Percentiles rank a stretch among this genome's conserved stretches.
phyloP scores from a whole-genome alignment of 2,888 invertebrate species.

The Synanthedon vespiformis region DNA sequence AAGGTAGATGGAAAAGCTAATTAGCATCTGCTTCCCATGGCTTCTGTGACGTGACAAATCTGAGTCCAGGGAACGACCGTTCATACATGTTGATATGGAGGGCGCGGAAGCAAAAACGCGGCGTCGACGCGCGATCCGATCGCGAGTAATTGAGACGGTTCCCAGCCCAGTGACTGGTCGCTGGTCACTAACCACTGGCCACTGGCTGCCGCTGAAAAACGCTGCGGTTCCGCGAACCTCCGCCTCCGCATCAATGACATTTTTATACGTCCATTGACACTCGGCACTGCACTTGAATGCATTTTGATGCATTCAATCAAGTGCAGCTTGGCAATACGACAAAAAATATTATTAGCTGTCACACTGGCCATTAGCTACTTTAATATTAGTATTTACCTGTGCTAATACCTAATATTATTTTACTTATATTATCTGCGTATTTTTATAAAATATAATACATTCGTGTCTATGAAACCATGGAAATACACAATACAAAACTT shows the following conservation, averaged over 20 bases:
- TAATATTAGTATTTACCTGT: too few relatives aligned
- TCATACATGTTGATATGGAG: conserved; percentile 41
- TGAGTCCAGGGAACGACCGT: conserved; percentile 11
- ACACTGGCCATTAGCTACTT: too few relatives aligned
- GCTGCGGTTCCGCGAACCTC: not conserved
- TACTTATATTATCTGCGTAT: too few relatives aligned
- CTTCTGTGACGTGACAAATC: conserved; percentile 14
- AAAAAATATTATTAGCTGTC: not conserved
- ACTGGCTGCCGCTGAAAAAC: conserved; percentile 5
- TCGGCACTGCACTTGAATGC: conserved; percentile 2
- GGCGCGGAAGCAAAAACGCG: conserved; percentile 30
- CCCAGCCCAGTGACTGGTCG: conserved; percentile 19
- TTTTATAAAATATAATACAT: too few relatives aligned
- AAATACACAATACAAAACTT: too few relatives aligned
- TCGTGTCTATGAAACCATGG: too few relatives aligned
- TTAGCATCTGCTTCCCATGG: conserved; percentile 1
- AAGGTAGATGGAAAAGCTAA: not conserved
- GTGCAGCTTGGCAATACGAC: not conserved
- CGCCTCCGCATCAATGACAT: conserved; percentile 30
- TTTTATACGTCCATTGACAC: conserved; percentile 26
- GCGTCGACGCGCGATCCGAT: conserved; percentile 21
- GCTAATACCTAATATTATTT: too few relatives aligned
- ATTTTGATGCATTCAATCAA: not conserved
- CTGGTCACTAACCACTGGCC: conserved; percentile 12
- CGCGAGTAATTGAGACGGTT: conserved; percentile 28